Conservation (phyloP, 2,113 vertebrate genomes). For the Salvelinus alpinus region DNA sequence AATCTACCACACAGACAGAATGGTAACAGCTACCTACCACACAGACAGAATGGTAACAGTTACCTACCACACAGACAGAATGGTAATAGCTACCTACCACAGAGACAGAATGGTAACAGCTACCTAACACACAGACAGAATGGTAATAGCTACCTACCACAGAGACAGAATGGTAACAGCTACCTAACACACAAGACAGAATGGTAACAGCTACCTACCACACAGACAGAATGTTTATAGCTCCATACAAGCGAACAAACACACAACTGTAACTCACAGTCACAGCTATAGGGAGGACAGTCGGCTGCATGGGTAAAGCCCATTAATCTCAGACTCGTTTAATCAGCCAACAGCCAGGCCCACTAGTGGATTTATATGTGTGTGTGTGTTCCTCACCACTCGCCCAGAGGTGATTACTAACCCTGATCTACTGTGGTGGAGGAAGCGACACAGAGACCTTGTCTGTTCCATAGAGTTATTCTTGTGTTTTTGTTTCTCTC, state of each 20-base stretch:
- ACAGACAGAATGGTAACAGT: no score
- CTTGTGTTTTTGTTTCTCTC: not conserved
- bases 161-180: no score
- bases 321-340: conserved; percentile 2
- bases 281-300: not conserved
- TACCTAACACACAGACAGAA: no score
- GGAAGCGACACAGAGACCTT: not conserved
- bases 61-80: no score
- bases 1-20: not conserved
- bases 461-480: not conserved
- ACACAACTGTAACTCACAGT: not conserved
- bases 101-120: no score
- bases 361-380: not conserved
- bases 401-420: not conserved
- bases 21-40: no score
- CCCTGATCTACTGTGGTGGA: not conserved
- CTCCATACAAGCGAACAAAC: not conserved
- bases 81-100: no score
- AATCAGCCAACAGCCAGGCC: conserved; percentile 1
- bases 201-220: no score
- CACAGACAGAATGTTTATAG: not conserved
- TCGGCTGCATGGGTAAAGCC: not conserved
- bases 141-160: no score
- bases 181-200: no score
- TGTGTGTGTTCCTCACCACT: not conserved